Percentiles rank a stretch among this genome's conserved stretches.
Conservation (phyloP, 1,140 invertebrate species). For the Halictus rubicundus region DNA sequence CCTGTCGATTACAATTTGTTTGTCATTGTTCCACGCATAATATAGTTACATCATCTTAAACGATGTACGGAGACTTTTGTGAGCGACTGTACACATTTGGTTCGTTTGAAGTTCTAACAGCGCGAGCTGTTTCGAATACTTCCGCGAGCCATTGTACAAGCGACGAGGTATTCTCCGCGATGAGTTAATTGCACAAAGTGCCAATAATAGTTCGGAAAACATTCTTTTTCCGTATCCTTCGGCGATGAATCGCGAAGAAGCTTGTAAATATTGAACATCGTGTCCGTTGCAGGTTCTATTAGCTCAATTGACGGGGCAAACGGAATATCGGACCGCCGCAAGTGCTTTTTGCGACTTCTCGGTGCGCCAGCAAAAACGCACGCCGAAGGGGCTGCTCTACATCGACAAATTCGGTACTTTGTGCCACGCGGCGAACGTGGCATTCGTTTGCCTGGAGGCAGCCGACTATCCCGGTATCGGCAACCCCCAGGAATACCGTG, state of each 20-base stretch:
- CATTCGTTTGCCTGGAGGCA: conserved; percentile 82
- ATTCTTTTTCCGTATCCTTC: too few relatives aligned
- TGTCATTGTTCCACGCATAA: too few relatives aligned
- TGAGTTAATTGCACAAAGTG: too few relatives aligned
- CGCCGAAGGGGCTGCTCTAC: conserved; percentile 82
- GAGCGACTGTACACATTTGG: too few relatives aligned
- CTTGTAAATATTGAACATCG: not conserved
- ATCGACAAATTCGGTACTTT: conserved; percentile 83
- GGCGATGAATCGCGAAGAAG: not conserved
- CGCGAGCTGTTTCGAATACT: too few relatives aligned
- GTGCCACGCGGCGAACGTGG: conserved; percentile 82
- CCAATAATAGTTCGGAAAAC: too few relatives aligned
- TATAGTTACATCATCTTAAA: too few relatives aligned
- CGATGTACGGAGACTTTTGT: too few relatives aligned
- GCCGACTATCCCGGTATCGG: conserved; percentile 75
- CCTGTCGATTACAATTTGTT: too few relatives aligned
- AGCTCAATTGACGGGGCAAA: conserved; percentile 77
- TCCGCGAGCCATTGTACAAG: too few relatives aligned
- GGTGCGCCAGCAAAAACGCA: conserved; percentile 77
- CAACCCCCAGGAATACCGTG: conserved; percentile 74
- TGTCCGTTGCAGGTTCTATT: conserved; percentile 76
- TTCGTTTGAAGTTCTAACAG: too few relatives aligned
- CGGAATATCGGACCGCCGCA: conserved; percentile 78
- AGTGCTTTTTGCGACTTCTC: conserved; percentile 81
- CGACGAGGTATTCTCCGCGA: too few relatives aligned